phyloP scores from a whole-genome alignment of 92 coral and sea anemone genomes.

The Phenganax subtilis region DNA sequence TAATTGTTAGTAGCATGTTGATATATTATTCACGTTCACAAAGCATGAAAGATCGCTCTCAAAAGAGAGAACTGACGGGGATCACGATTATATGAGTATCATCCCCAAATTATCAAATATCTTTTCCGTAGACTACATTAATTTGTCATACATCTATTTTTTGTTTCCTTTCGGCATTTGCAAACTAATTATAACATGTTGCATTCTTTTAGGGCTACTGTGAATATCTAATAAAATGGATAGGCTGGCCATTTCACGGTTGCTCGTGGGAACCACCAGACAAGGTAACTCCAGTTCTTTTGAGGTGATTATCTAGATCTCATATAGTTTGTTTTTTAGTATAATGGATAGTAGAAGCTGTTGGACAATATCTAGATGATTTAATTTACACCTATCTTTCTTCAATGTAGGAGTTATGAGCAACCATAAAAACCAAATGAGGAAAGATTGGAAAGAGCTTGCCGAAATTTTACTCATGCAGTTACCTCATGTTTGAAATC shows the following conservation, averaged over 20 bases:
- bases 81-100: no score
- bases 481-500: slow-evolving; percentile 37
- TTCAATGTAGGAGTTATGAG: slow-evolving; percentile 17
- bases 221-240: slow-evolving; percentile 9
- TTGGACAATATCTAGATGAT: neutral
- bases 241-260: slow-evolving; percentile 21
- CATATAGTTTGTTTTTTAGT: neutral
- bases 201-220: neutral
- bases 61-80: no score
- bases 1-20: neutral
- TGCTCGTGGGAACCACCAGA: slow-evolving; percentile 26
- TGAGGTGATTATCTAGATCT: neutral
- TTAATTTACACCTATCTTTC: neutral
- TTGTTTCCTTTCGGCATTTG: neutral
- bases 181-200: neutral
- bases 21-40: no score
- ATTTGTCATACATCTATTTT: neutral
- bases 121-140: neutral
- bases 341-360: neutral
- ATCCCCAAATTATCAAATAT: neutral
- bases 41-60: no score
- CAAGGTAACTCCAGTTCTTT: slow-evolving; percentile 1
- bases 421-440: neutral
- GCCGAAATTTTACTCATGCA: slow-evolving; percentile 17
- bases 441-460: slow-evolving; percentile 5